Evolutionary conservation across 2,113 vertebrate species (phyloP).

Genomic region (Lophura nycthemera): DNA sequence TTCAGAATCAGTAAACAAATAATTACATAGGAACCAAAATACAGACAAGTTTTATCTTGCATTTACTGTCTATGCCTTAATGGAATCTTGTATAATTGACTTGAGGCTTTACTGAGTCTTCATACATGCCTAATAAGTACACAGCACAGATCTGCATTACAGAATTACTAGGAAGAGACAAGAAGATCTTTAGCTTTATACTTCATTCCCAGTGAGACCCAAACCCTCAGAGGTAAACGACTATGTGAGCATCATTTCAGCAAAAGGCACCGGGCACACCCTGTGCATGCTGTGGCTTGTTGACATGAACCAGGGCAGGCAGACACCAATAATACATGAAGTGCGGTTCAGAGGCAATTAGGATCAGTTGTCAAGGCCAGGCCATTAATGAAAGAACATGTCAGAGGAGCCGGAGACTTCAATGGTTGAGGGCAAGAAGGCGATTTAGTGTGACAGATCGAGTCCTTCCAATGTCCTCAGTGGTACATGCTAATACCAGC

Average conservation of each 20-base stretch:
- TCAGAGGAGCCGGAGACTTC: constrained; percentile 86
- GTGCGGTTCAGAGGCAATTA: constrained; percentile 97
- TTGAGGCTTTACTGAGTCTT: constrained; percentile 64
- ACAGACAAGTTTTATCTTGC: constrained; percentile 59
- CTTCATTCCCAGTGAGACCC: constrained; percentile 66
- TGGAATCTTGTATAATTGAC: constrained; percentile 57
- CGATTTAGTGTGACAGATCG: constrained; percentile 95
- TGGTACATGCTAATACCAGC: constrained; percentile 94
- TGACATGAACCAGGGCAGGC: constrained; percentile 93
- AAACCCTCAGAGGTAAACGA: constrained; percentile 72
- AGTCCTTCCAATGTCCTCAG: constrained; percentile 94
- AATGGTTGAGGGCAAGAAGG: constrained; percentile 88
- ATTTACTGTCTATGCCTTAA: constrained; percentile 63
- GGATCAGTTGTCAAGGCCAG: constrained; percentile 96
- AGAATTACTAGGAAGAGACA: constrained; percentile 73
- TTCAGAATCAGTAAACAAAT: constrained; percentile 51
- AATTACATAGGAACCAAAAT: constrained; percentile 43
- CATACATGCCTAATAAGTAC: constrained; percentile 64
- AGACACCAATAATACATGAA: constrained; percentile 98
- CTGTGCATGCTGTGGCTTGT: constrained; percentile 84
- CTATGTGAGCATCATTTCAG: constrained; percentile 74
- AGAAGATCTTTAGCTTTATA: constrained; percentile 71
- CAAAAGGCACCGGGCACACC: constrained; percentile 79
- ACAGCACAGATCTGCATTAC: constrained; percentile 67
- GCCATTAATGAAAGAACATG: constrained; percentile 95